phyloP scores from a whole-genome alignment of 1,140 invertebrate species.

The Schlechtendalia chinensis region DNA sequence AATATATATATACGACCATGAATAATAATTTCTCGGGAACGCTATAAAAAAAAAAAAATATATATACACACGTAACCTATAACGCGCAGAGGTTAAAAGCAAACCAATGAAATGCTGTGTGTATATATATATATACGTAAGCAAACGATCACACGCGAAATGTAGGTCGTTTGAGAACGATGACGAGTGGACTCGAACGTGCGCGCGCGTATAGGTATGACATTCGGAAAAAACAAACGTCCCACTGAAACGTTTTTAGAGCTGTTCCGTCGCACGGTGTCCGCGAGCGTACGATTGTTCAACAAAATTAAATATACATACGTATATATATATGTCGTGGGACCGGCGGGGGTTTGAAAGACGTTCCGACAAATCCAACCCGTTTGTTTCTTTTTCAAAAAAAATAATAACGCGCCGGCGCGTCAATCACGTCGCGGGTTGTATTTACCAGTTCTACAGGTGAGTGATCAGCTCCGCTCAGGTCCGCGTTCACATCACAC shows the following conservation, averaged over 20 bases:
- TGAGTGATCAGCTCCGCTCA: slow-evolving; percentile 39
- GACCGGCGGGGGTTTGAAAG: no score
- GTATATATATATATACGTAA: not conserved
- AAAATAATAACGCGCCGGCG: no score
- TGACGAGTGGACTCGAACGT: slow-evolving; percentile 15
- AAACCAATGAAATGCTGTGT: not conserved
- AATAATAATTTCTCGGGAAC: slow-evolving; percentile 28
- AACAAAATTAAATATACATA: no score
- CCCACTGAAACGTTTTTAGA: not conserved
- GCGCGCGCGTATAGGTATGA: not conserved
- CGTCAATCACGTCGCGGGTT: no score
- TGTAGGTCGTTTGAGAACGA: slow-evolving; percentile 22
- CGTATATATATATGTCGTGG: not conserved
- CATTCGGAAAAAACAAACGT: slow-evolving; percentile 2
- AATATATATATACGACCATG: slow-evolving; percentile 36
- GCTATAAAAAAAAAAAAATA: no score
- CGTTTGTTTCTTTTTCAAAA: no score
- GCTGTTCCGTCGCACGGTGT: not conserved
- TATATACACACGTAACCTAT: not conserved
- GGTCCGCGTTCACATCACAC: slow-evolving; percentile 50
- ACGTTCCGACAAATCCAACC: no score
- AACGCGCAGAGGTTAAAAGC: slow-evolving; percentile 9
- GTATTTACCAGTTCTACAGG: slow-evolving; percentile 42
- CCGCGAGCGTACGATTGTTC: no score
- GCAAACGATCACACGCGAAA: slow-evolving; percentile 15